phyloP scores from a whole-genome alignment of 2,888 invertebrate species.

The Gryllus longicercus region DNA sequence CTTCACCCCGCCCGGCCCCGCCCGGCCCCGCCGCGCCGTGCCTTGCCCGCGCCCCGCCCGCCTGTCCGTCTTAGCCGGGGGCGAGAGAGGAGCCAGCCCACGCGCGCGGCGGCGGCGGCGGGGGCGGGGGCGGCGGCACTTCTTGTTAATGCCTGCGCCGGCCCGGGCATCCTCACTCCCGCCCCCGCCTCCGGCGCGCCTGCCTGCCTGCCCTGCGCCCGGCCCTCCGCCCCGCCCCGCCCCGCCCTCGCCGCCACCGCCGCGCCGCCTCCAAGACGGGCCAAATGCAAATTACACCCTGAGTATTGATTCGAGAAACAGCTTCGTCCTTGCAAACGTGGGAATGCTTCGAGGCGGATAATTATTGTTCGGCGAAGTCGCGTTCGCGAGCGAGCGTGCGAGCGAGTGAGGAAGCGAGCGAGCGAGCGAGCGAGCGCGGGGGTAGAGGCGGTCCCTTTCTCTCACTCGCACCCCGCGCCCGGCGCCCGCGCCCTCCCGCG shows the following conservation, averaged over 20 bases:
- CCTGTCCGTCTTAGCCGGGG: slow-evolving; percentile 5
- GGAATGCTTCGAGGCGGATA: slow-evolving; percentile 36
- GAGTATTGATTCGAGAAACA: slow-evolving; percentile 26
- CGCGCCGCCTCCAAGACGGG: slow-evolving; percentile 31
- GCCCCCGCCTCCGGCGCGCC: not conserved
- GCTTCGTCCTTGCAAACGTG: slow-evolving; percentile 35
- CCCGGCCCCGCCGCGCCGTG: not conserved
- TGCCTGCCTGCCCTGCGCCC: too few relatives aligned
- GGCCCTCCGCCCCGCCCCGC: not conserved
- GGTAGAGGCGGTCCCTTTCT: not conserved
- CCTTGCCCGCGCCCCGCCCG: not conserved
- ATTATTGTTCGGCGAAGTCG: slow-evolving; percentile 35
- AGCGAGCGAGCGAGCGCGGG: not conserved
- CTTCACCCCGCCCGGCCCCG: not conserved
- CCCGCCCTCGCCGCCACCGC: not conserved
- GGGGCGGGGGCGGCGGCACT: slow-evolving; percentile 32
- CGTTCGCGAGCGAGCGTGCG: slow-evolving; percentile 18
- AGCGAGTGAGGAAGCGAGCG: not conserved
- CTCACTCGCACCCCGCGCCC: not conserved
- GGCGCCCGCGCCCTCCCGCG: not conserved
- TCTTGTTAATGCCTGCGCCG: slow-evolving; percentile 35
- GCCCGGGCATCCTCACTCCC: slow-evolving; percentile 27
- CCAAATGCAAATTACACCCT: slow-evolving; percentile 37
- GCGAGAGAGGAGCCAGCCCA: not conserved
- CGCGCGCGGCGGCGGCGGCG: not conserved